Evolutionary conservation across 1,140 invertebrate species (phyloP), one percentile per base, ranked within the genome.

Genomic region (Drosophila grimshawi): DNA sequence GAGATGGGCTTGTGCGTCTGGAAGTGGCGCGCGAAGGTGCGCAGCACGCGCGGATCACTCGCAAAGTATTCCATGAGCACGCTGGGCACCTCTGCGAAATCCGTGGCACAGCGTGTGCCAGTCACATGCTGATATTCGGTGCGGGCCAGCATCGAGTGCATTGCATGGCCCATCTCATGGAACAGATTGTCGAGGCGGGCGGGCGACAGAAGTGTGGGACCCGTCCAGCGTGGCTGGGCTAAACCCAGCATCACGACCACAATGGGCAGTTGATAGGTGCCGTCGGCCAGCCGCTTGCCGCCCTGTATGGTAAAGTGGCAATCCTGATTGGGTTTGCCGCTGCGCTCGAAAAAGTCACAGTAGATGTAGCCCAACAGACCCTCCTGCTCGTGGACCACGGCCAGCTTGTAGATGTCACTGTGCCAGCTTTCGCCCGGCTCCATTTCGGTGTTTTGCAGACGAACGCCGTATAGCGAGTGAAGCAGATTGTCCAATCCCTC

Each of bases 51-150:
- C 2, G 97, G 96, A 94, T 99, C 97, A 53, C 95, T 95, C 30
- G 97, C 97, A 94, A 99, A 99, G 93, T 98, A 98, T 94, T 99
- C 99, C 98, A 99, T 99, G 11, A 99, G 93, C 68, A 99, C 96
- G 52, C 98, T 99, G 30, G 99, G 99, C 35, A 99, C 97, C 94
- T 99, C 99, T 3, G 99, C 99, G 92, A 99, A 97, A 94, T 99
- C 99, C 4, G 98, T 99, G 41, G 96, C 96, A 92, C 98, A 99
- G 70, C 99, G 94, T 1, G 99, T 99, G 68, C 98, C 98, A 30
- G 98, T 98, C 11, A 99, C 97, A 93, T 99, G 98, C 93, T 99
- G 99, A 93, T 99, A 98, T 65, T 95, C 94, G 0, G 98, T 99
- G 76, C 97, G 94, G 5, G 97, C 99, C 57, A 99, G 92, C 98